Evolutionary conservation across 2,113 vertebrate genomes (phyloP), one percentile per base, ranked within the genome.

Genomic region (Psephotus haematonotus): DNA sequence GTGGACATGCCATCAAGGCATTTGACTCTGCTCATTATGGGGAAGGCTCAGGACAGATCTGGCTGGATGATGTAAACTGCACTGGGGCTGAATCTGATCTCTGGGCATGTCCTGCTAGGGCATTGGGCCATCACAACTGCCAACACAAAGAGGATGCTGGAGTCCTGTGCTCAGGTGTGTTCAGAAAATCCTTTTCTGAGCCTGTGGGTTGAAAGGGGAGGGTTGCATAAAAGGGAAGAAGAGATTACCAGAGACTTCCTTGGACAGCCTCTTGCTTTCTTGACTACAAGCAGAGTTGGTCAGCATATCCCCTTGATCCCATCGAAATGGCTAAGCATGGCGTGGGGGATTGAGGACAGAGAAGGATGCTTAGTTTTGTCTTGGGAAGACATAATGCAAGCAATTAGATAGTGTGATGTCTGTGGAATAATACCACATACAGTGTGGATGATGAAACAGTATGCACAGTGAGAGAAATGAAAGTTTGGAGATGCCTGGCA

Each of bases 51-150:
- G 98, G 98, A 20, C 95, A 91, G 31, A 97, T 98, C 86, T 98
- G 96, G 97, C 52, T 98, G 57, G 97, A 98, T 19, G 95, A 98
- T 2, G 37, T 98, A 41, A 95, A 92, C 25, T 98, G 98, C 77
- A 86, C 39, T 27, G 98, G 98, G 69, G 60, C 90, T 76, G 98
- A 98, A 84, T 37, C 97, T 35, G 92, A 67, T 27, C 59, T 98
- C 33, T 98, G 98, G 98, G 55, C 93, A 12, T 98, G 98, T 55
- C 93, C 27, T 41, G 96, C 97, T 6, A 93, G 93, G 10, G 69
- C 59, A 2, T 97, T 97, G 97, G 97, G 96, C 9, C 83, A 74
- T 25, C 97, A 98, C 59, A 97, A 98, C 8, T 97, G 97, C 85
- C 86, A 41, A 17, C 97, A 97, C 79, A 90, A 93, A 41, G 93